Base-by-base conservation (phyloP, 1,140 invertebrate species). In the Sycophila sp. region DNA sequence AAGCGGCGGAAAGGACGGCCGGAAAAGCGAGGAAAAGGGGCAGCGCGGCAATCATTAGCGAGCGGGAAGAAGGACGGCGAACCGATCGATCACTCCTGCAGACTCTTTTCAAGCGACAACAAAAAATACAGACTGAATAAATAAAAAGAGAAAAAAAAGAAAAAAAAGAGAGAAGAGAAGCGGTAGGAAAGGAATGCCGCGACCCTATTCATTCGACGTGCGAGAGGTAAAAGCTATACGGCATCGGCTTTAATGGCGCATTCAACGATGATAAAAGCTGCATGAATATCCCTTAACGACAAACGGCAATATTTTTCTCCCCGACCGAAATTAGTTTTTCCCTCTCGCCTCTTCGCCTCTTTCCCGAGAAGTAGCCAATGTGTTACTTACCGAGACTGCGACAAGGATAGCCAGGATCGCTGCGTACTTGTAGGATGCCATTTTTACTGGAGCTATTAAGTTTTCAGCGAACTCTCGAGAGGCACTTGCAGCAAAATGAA, bases 371-470 rank as follows among this genome's bases (percentile, higher is more conserved):
- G 40, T 15, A 13, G n/a, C 17, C 6, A 42, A 17, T 15, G n/a
- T 17, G 24, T 3, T 66, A 67, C 64, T 56, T 45, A 67, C 64
- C 11, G n/a, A 67, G 36, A 58, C 28, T n/a, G 15, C 13, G 17
- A 67, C 51, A 32, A 58, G 15, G 2, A 56, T 1, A 0, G 38
- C 28, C 22, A 58, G 17, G 24, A 56, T 30, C 2, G 24, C 15
- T 53, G 22, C 15, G 17, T 4, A 32, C 19, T 34, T 42, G 8
- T 11, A 32, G 1, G 13, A 66, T 8, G 28, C 24, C 38, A 34
- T 67, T 28, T 30, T 34, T 22, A 24, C 6, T n/a, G n/a, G n/a
- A n/a, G n/a, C n/a, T 49, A 1, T 19, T 7, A 32, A 15, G 32
- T n/a, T 58, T 53, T 45, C 53, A 10, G 22, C 2, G 19, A 53